Base-by-base conservation (phyloP, 2,888 invertebrate species). In the Hecatera dysodea region DNA sequence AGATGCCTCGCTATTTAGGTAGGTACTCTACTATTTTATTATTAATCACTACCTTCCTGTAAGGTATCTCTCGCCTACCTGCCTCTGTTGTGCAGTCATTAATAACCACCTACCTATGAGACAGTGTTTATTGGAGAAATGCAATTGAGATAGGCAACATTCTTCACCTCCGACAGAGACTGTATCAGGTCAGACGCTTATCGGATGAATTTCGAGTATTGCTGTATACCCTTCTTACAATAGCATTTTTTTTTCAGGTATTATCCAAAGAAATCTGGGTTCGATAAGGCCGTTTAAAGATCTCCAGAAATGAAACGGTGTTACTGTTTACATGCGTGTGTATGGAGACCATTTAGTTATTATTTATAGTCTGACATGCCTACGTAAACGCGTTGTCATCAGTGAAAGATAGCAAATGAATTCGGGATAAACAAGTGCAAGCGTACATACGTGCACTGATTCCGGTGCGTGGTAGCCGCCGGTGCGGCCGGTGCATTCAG, bases 381-480 rank as follows among this genome's bases (percentile, higher is more conserved):
- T 83, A 84, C 85, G 87, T 87, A 87, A 88, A 88, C 81, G 84
- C 67, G 64, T 71, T 88, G 86, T 84, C 87, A 86, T 87, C 85
- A 87, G 76, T 80, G 75, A 79, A 85, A 80, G 86, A 82, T 83
- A 82, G 78, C 69, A 83, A 85, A 84, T 80, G 71, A 86, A 87
- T 83, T 86, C 73, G 76, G 82, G 80, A 85, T 89, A 90, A 91
- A 89, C 82, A 88, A 89, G 88, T 90, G 90, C 91, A 92, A 84
- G 80, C 80, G 82, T 94, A 94, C 94, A 82, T 94, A 94, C 93
- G 88, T 92, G 90, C 90, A 89, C 90, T 84, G 87, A 86, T 82
- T 90, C 89, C 89, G 85, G 80, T 84, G 87, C 83, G 84, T 84
- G 80, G 83, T 82, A 83, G 85, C 77, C 74, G 88, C 87, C 86